Percentiles rank a stretch among this genome's conserved stretches.
Evolutionary conservation across 2,888 invertebrate species (phyloP).

Genomic region (Thera britannica): DNA sequence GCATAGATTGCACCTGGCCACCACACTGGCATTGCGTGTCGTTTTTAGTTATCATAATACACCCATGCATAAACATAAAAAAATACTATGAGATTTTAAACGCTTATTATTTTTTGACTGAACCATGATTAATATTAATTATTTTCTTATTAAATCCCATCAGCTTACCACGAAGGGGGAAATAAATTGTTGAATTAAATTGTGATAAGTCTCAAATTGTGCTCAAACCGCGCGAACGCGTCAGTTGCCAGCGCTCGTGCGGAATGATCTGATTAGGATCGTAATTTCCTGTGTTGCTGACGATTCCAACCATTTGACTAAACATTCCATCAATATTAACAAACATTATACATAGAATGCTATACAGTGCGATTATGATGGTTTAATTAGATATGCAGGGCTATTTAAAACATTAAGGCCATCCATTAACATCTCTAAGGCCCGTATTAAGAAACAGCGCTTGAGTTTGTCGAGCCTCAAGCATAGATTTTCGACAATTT

Average conservation of each 20-base stretch:
- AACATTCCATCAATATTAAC: slow-evolving; percentile 41
- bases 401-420: too few species aligned
- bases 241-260: slow-evolving; percentile 63
- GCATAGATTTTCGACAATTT: too few species aligned
- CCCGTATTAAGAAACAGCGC: too few species aligned
- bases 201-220: slow-evolving; percentile 42
- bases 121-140: slow-evolving; percentile 7
- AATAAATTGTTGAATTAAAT: slow-evolving; percentile 37
- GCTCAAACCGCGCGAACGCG: slow-evolving; percentile 46
- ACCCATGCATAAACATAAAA: too few species aligned
- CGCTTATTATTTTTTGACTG: neutral
- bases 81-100: too few species aligned
- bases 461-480: too few species aligned
- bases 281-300: slow-evolving; percentile 73
- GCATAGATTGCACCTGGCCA: too few species aligned
- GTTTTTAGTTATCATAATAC: neutral
- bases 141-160: slow-evolving; percentile 29
- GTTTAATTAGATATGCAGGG: too few species aligned
- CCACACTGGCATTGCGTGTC: too few species aligned
- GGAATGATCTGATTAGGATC: slow-evolving; percentile 75
- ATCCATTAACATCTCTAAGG: too few species aligned
- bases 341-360: slow-evolving; percentile 1
- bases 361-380: too few species aligned
- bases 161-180: slow-evolving; percentile 26
- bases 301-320: slow-evolving; percentile 52